Evolutionary conservation across 2,888 invertebrate species (phyloP).

Genomic region (Desoria tigrina): DNA sequence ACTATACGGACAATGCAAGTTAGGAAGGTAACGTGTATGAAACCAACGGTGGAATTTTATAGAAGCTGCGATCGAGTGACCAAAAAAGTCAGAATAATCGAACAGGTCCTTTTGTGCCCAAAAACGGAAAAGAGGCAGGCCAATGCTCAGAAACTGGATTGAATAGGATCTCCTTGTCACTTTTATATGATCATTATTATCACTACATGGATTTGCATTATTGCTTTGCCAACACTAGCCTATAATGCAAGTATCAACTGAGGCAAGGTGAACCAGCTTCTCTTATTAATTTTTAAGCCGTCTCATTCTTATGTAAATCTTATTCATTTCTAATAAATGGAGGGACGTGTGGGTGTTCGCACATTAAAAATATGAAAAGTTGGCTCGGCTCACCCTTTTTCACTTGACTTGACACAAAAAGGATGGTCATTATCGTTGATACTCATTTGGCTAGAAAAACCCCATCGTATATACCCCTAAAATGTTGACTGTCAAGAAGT

Average conservation of each 20-base stretch:
- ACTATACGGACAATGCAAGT: too few relatives aligned
- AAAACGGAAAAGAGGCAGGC: neutral
- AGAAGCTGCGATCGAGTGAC: too few relatives aligned
- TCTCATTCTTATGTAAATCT: neutral
- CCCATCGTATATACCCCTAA: too few relatives aligned
- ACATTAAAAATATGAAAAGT: constrained; percentile 4
- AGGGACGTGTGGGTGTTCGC: constrained; percentile 15
- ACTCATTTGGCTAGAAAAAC: too few relatives aligned
- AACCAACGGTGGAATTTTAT: too few relatives aligned
- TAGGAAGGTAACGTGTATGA: too few relatives aligned
- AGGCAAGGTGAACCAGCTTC: constrained; percentile 10
- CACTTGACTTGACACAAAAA: constrained; percentile 10
- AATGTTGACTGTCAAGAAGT: too few relatives aligned
- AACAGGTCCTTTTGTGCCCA: neutral
- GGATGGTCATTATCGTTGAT: neutral
- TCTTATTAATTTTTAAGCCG: too few relatives aligned
- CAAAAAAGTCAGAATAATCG: too few relatives aligned
- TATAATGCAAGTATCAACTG: neutral
- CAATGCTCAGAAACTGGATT: constrained; percentile 11
- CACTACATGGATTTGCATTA: neutral
- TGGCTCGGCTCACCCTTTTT: neutral
- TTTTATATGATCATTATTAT: neutral
- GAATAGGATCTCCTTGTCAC: constrained; percentile 17
- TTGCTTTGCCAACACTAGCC: neutral
- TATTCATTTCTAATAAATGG: constrained; percentile 7